Percentiles rank a stretch among this genome's conserved stretches.
Conservation (phyloP, 2,113 vertebrate species). For the Vulpes lagopus region DNA sequence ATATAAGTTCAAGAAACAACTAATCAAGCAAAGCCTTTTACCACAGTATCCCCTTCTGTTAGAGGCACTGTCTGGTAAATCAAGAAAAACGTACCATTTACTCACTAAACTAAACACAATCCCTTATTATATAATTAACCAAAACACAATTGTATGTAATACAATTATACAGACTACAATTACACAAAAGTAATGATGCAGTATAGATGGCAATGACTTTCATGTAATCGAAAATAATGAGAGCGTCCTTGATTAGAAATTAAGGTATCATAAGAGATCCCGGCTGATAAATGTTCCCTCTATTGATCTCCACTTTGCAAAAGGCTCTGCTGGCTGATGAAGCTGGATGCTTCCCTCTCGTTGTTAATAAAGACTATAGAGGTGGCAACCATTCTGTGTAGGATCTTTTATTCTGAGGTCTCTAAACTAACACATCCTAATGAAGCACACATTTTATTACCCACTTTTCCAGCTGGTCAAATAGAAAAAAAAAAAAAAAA, state of each 20-base stretch:
- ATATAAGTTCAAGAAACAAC: slow-evolving; percentile 24
- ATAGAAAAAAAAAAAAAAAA: not conserved
- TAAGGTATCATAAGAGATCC: slow-evolving; percentile 43
- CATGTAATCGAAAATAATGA: slow-evolving; percentile 72
- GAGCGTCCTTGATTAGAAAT: slow-evolving; percentile 61
- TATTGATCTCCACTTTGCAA: not conserved
- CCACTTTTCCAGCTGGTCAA: slow-evolving; percentile 27
- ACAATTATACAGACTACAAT: slow-evolving; percentile 71
- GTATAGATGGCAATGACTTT: slow-evolving; percentile 37
- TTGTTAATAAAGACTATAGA: not conserved
- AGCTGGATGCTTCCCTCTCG: not conserved
- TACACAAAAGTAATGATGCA: slow-evolving; percentile 74
- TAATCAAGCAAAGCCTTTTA: not conserved
- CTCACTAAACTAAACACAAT: slow-evolving; percentile 59
- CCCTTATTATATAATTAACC: slow-evolving; percentile 70
- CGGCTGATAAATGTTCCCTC: slow-evolving; percentile 44
- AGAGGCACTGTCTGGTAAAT: slow-evolving; percentile 41
- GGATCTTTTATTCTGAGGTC: not conserved
- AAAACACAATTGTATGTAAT: slow-evolving; percentile 69
- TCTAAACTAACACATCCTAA: slow-evolving; percentile 34
- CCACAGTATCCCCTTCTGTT: slow-evolving; percentile 16
- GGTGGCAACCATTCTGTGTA: not conserved
- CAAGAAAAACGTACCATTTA: slow-evolving; percentile 69
- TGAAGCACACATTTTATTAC: slow-evolving; percentile 38
- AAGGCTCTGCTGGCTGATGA: not conserved